A percentile compares a stretch with the other conserved stretches of the same genome.
phyloP scores from a whole-genome alignment of 2,888 invertebrate species.

The Muscina levida region DNA sequence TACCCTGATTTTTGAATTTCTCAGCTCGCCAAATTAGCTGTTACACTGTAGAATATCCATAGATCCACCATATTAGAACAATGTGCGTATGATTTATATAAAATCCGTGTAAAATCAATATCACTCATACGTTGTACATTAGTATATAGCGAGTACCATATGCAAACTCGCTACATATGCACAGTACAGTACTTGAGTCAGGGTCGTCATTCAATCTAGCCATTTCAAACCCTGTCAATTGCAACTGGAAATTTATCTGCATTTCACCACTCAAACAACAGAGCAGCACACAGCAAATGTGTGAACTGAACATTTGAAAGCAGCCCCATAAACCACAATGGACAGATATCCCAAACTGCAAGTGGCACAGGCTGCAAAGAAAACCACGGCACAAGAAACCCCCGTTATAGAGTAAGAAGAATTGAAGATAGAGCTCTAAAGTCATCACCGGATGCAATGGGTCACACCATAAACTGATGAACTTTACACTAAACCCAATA shows the following conservation, averaged over 20 bases:
- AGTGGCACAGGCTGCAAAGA: neutral
- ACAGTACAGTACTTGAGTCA: too few relatives aligned
- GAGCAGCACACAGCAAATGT: conserved; percentile 25
- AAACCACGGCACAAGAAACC: conserved; percentile 4
- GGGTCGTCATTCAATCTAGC: too few relatives aligned
- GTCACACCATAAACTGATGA: conserved; percentile 66
- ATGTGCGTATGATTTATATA: too few relatives aligned
- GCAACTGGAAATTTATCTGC: neutral
- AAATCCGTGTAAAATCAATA: too few relatives aligned
- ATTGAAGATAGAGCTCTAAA: conserved; percentile 43
- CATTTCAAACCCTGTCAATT: conserved; percentile 25
- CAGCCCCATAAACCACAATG: conserved; percentile 61
- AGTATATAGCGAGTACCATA: too few relatives aligned
- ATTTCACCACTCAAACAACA: neutral
- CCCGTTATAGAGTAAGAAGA: conserved; percentile 21
- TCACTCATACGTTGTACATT: too few relatives aligned
- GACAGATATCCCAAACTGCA: too few relatives aligned
- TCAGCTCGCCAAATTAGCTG: too few relatives aligned
- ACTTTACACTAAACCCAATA: conserved; percentile 59
- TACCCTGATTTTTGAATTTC: too few relatives aligned
- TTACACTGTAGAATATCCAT: too few relatives aligned
- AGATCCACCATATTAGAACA: too few relatives aligned
- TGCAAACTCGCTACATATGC: too few relatives aligned
- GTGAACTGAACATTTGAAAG: conserved; percentile 55
- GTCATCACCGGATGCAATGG: conserved; percentile 54